Percentiles rank a stretch among this genome's conserved stretches.
Evolutionary conservation across 2,113 vertebrate species (phyloP).

Genomic region (Siphamia tubifer): DNA sequence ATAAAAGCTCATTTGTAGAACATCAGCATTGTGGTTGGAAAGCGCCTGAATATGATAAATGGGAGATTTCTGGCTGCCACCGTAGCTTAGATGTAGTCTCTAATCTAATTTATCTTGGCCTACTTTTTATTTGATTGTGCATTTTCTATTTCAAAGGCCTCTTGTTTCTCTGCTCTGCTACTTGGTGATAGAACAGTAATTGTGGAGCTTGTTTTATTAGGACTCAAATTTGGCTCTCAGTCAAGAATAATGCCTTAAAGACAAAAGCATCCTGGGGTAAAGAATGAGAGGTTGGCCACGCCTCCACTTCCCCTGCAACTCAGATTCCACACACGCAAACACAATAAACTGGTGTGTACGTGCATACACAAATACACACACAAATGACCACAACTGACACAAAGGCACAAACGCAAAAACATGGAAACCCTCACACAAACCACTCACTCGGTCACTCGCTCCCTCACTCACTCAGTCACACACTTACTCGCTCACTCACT

Average conservation of each 20-base stretch:
- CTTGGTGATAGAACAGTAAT: slow-evolving; percentile 62
- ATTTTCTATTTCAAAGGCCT: slow-evolving; percentile 70
- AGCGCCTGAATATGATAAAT: slow-evolving; percentile 71
- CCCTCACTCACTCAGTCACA: slow-evolving; percentile 33
- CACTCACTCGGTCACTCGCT: slow-evolving; percentile 12
- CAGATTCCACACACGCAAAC: not conserved
- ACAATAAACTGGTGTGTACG: slow-evolving; percentile 1
- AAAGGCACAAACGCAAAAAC: slow-evolving; percentile 8
- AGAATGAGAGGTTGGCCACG: slow-evolving; percentile 56
- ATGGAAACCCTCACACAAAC: not conserved
- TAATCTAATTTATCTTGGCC: slow-evolving; percentile 75
- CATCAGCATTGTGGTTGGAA: slow-evolving; percentile 68
- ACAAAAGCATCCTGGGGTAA: slow-evolving; percentile 50
- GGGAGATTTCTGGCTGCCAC: slow-evolving; percentile 68
- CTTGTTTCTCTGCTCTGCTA: slow-evolving; percentile 24
- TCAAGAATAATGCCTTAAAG: slow-evolving; percentile 60
- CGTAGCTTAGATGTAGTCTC: slow-evolving; percentile 50
- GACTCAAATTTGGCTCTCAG: slow-evolving; percentile 66
- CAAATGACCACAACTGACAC: slow-evolving; percentile 1
- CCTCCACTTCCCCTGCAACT: slow-evolving; percentile 21
- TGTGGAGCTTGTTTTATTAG: slow-evolving; percentile 66
- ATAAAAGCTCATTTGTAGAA: slow-evolving; percentile 77
- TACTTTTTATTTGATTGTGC: slow-evolving; percentile 74
- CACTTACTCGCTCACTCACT: slow-evolving; percentile 31
- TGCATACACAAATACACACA: slow-evolving; percentile 24